phyloP scores from a whole-genome alignment of 2,113 vertebrate genomes.

The Columba livia region DNA sequence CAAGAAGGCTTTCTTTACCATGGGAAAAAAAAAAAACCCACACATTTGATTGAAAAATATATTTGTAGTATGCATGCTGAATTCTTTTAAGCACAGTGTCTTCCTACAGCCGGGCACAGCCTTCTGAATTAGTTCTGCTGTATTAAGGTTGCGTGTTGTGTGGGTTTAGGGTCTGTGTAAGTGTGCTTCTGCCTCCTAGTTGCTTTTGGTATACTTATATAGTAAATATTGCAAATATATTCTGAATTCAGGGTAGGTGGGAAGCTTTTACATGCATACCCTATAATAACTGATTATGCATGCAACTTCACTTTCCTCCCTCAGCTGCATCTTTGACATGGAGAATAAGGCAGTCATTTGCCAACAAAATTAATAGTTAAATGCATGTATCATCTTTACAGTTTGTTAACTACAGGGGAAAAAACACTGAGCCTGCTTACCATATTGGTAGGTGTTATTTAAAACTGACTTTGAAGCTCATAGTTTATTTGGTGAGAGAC shows the following conservation, averaged over 20 bases:
- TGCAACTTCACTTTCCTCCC: neutral
- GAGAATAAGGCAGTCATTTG: neutral
- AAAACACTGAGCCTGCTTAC: neutral
- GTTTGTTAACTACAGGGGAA: neutral
- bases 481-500: neutral
- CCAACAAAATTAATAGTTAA: conserved; percentile 1
- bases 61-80: neutral
- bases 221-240: conserved; percentile 34
- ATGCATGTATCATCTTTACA: neutral
- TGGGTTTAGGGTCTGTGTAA: neutral
- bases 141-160: neutral
- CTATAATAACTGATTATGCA: conserved; percentile 27
- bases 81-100: neutral
- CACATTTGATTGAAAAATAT: neutral
- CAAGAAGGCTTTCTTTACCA: neutral
- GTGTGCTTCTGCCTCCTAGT: neutral
- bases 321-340: conserved; percentile 12
- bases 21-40: neutral
- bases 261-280: neutral
- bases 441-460: neutral
- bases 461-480: neutral
- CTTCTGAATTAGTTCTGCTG: neutral
- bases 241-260: conserved; percentile 4
- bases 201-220: neutral
- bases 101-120: neutral